Evolutionary conservation across 2,113 vertebrate species (phyloP).

Genomic region (Hucho hucho): DNA sequence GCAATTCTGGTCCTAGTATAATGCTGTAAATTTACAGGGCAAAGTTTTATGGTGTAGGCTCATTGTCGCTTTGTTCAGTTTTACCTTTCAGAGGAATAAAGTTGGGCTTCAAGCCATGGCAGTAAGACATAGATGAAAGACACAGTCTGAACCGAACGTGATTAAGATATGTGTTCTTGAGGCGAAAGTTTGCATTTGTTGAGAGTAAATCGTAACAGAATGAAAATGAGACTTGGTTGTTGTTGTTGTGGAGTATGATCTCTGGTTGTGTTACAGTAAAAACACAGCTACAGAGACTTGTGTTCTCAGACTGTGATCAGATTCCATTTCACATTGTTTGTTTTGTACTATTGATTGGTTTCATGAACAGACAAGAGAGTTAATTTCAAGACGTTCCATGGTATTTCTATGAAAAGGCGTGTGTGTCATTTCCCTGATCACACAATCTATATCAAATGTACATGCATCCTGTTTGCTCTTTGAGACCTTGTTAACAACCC

Average conservation of each 20-base stretch:
- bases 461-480: not conserved
- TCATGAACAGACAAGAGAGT: too few relatives aligned
- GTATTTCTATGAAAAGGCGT: not conserved
- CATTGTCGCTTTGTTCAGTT: conserved; percentile 40
- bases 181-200: conserved; percentile 76
- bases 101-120: conserved; percentile 72
- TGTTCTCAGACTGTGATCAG: not conserved
- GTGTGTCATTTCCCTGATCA: too few relatives aligned
- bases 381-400: too few relatives aligned
- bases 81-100: conserved; percentile 71
- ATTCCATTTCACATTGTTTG: too few relatives aligned
- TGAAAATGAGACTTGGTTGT: conserved; percentile 76
- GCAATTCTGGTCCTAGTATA: too few relatives aligned
- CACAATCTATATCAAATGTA: too few relatives aligned
- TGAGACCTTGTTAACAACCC: conserved; percentile 66
- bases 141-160: conserved; percentile 74
- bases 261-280: conserved; percentile 57
- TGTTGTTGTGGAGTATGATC: conserved; percentile 66
- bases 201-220: conserved; percentile 77
- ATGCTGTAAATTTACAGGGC: too few relatives aligned
- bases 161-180: conserved; percentile 79
- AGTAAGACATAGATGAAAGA: conserved; percentile 77
- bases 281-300: conserved; percentile 48
- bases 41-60: conserved; percentile 40
- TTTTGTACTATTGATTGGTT: too few relatives aligned